Evolutionary conservation across 1,140 invertebrate genomes (phyloP).

Genomic region (Diachasma alloeum): DNA sequence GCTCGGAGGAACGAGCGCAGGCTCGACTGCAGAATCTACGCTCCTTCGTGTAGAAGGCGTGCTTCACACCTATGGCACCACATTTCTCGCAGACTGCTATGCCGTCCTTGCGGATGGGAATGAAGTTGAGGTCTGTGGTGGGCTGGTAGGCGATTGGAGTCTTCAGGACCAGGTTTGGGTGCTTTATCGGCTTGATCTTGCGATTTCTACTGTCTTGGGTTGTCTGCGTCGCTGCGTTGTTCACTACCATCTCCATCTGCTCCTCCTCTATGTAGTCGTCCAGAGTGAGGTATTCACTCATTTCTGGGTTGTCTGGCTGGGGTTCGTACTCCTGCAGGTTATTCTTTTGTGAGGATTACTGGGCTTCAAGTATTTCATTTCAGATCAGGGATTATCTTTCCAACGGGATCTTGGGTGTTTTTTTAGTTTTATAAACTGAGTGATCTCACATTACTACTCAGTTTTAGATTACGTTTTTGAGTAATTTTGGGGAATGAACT

Average conservation of each 20-base stretch:
- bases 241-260: slow-evolving; percentile 64
- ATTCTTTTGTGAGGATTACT: no score
- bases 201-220: slow-evolving; percentile 65
- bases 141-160: slow-evolving; percentile 83
- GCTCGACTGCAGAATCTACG: slow-evolving; percentile 81
- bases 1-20: slow-evolving; percentile 71
- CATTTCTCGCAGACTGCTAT: slow-evolving; percentile 91
- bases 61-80: slow-evolving; percentile 87
- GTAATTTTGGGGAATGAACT: no score
- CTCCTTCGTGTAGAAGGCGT: slow-evolving; percentile 88
- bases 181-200: slow-evolving; percentile 80
- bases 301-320: slow-evolving; percentile 52
- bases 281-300: slow-evolving; percentile 53
- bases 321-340: slow-evolving; percentile 52
- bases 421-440: no score
- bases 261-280: slow-evolving; percentile 62
- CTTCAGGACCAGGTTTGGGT: slow-evolving; percentile 78
- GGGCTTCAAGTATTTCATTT: no score
- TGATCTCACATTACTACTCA: no score
- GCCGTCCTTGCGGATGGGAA: slow-evolving; percentile 83
- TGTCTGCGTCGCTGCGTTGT: slow-evolving; percentile 68
- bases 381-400: no score
- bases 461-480: no score
- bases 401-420: no score
- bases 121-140: slow-evolving; percentile 79